Percentiles rank a stretch among this genome's conserved stretches.
phyloP scores from a whole-genome alignment of 2,113 vertebrate genomes.

The Gnathochromis pfefferi region DNA sequence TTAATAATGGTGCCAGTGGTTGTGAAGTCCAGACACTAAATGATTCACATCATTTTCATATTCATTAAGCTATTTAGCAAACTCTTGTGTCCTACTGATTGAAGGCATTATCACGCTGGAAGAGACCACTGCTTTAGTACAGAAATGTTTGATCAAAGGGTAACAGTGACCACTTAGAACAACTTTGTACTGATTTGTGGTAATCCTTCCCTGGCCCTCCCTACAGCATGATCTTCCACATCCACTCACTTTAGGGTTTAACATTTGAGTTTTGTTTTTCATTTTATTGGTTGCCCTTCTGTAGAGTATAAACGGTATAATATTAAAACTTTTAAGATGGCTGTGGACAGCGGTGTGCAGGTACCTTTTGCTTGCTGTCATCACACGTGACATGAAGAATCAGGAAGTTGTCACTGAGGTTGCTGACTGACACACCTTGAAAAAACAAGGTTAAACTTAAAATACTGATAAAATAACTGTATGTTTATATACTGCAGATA shows the following conservation, averaged over 20 bases:
- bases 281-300: background rate
- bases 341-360: background rate
- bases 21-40: background rate
- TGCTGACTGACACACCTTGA: conserved; percentile 88
- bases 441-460: background rate
- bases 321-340: background rate
- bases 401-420: conserved; percentile 81
- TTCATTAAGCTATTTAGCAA: background rate
- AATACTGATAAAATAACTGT: background rate
- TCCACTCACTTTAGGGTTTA: background rate
- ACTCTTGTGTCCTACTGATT: background rate
- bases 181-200: background rate
- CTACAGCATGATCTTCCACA: background rate
- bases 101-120: background rate
- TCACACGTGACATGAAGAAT: conserved; percentile 83
- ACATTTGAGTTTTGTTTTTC: background rate
- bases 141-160: background rate
- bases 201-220: background rate
- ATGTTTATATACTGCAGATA: background rate
- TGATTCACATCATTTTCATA: background rate
- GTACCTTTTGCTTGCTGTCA: conserved; percentile 83
- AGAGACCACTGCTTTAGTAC: background rate
- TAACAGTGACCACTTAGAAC: background rate
- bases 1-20: background rate
- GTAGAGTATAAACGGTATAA: background rate